These are phyloP conservation scores for Dryocosmus kuriphilus DNA, from an alignment of 2,888 invertebrate species.

Conservation along the genomic window DNA sequence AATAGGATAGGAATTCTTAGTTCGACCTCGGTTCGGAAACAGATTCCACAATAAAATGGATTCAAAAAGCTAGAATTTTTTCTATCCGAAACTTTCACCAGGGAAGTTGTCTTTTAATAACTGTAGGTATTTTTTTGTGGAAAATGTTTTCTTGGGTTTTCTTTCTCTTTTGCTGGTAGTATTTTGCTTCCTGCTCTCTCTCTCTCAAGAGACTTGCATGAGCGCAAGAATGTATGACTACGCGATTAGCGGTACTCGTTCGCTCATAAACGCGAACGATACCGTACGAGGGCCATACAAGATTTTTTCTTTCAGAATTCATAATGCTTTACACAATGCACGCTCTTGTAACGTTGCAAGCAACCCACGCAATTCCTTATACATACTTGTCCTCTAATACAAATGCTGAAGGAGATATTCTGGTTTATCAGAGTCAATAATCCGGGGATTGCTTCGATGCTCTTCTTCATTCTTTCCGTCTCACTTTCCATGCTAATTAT, in stretches of 20 bases:
- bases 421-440: no score
- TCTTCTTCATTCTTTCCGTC: background rate
- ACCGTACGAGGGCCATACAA: conserved; percentile 64
- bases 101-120: no score
- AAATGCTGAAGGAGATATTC: no score
- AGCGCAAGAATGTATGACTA: conserved; percentile 51
- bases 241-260: conserved; percentile 74
- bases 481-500: background rate
- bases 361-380: conserved; percentile 30
- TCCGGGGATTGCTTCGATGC: background rate
- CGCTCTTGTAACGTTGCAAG: conserved; percentile 32
- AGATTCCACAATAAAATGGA: no score
- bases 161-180: conserved; percentile 48
- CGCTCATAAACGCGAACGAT: conserved; percentile 71
- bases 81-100: no score
- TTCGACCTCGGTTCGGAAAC: no score
- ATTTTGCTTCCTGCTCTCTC: conserved; percentile 51
- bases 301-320: conserved; percentile 34
- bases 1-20: no score
- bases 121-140: background rate
- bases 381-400: no score
- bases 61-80: no score
- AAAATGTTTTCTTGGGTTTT: conserved; percentile 46
- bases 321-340: conserved; percentile 37
- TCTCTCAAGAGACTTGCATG: conserved; percentile 28